A percentile compares a stretch with the other conserved stretches of the same genome.
Conservation (phyloP, 2,113 vertebrate genomes). For the Ellobius talpinus region DNA sequence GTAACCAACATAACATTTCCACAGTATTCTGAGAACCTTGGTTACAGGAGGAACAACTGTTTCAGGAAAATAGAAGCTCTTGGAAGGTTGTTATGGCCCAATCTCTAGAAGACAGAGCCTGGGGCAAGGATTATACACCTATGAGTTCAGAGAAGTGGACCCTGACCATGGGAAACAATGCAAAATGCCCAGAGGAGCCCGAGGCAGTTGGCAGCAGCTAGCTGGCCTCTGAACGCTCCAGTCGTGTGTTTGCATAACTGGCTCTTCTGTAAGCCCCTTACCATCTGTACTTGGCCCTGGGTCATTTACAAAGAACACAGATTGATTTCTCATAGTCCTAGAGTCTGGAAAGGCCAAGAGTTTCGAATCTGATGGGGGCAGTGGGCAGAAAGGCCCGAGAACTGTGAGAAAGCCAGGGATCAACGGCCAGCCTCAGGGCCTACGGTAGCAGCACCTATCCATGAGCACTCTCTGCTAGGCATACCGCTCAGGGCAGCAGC, state of each 20-base stretch:
- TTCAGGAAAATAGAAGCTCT: not conserved
- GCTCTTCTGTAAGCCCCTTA: not conserved
- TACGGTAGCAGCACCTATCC: not conserved
- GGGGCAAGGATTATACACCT: not conserved
- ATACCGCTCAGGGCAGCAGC: rapidly evolving
- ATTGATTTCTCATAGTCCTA: not conserved
- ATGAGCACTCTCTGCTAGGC: not conserved
- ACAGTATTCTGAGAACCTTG: conserved; percentile 31
- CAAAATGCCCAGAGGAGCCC: not conserved
- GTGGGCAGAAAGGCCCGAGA: not conserved
- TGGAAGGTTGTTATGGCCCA: conserved; percentile 5
- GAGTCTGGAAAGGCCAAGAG: not conserved
- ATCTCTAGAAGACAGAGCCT: conserved; percentile 44
- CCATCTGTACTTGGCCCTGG: not conserved
- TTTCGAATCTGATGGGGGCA: not conserved
- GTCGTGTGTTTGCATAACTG: not conserved
- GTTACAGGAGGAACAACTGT: conserved; percentile 50
- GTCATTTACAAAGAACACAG: not conserved
- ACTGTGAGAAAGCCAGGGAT: not conserved
- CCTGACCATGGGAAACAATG: not conserved
- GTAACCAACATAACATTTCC: not conserved
- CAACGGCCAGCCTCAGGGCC: not conserved
- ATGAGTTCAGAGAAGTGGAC: not conserved
- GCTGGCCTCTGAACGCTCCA: not conserved
- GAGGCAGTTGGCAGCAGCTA: not conserved